Conservation (phyloP, 2,797 vertebrate genomes). For the Acanthurus lineatus region DNA sequence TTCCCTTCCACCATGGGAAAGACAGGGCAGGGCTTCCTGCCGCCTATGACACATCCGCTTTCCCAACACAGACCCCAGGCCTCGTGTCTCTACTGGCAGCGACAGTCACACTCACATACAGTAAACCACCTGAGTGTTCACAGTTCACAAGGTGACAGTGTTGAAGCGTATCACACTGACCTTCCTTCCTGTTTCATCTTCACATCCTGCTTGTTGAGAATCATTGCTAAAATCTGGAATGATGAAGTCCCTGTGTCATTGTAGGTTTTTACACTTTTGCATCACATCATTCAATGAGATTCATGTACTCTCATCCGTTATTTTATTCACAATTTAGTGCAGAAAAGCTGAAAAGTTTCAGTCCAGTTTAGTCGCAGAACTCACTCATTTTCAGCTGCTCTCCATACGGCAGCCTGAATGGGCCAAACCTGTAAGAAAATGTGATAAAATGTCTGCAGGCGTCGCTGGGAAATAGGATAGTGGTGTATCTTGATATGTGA, state of each 20-base stretch:
- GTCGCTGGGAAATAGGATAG: slow-evolving; percentile 1
- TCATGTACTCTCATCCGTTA: not conserved
- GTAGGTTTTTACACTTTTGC: no score
- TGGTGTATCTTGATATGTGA: not conserved
- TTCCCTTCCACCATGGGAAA: slow-evolving; percentile 81
- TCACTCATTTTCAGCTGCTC: no score
- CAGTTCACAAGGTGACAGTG: slow-evolving; percentile 15
- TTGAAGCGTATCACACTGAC: slow-evolving; percentile 10
- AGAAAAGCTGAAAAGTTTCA: no score
- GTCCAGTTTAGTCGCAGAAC: no score
- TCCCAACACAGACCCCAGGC: slow-evolving; percentile 77
- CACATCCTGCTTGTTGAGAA: slow-evolving; percentile 25
- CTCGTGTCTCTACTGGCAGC: slow-evolving; percentile 68
- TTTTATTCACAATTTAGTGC: not conserved
- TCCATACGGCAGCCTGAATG: not conserved
- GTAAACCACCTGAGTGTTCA: slow-evolving; percentile 32
- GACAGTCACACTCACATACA: slow-evolving; percentile 25
- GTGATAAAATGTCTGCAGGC: not conserved
- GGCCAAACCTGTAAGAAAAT: not conserved
- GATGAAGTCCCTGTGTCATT: not conserved
- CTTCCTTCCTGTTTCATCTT: slow-evolving; percentile 41
- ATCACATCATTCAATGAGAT: no score
- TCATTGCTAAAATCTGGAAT: slow-evolving; percentile 9
- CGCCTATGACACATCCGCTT: slow-evolving; percentile 83
- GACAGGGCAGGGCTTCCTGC: slow-evolving; percentile 86